Percentiles rank a stretch among this genome's conserved stretches.
phyloP scores from a whole-genome alignment of 2,113 vertebrate genomes.

The Oncorhynchus keta region DNA sequence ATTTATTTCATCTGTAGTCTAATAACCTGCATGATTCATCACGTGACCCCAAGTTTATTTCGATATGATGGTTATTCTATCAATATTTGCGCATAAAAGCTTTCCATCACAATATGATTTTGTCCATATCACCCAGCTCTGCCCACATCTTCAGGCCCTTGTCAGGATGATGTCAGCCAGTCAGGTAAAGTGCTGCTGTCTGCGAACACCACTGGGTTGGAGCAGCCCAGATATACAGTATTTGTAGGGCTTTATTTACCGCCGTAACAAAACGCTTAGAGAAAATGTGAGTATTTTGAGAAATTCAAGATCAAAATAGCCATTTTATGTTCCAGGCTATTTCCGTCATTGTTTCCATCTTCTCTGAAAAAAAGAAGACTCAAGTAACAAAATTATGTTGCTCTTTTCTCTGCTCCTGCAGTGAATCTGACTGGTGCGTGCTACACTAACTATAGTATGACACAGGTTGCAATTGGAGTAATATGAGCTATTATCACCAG shows the following conservation, averaged over 20 bases:
- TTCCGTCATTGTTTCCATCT: not conserved
- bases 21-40: no score
- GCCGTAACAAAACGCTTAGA: not conserved
- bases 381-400: constrained; percentile 1
- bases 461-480: constrained; percentile 18
- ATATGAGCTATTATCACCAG: constrained; percentile 27
- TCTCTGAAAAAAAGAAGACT: constrained; percentile 16
- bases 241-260: not conserved
- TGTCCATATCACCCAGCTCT: no score
- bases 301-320: constrained; percentile 34
- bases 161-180: not conserved
- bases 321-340: constrained; percentile 21
- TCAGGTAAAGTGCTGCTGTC: not conserved
- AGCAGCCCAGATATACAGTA: not conserved
- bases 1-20: no score
- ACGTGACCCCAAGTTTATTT: no score
- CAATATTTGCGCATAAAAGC: no score
- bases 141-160: not conserved
- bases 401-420: not conserved
- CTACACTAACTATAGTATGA: constrained; percentile 8
- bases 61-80: no score
- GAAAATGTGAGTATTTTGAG: not conserved
- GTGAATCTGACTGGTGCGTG: constrained; percentile 3
- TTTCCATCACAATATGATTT: no score
- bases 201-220: not conserved